These are phyloP conservation scores for Gopherus flavomarginatus DNA, from an alignment of 2,113 vertebrate genomes.

Conservation along the genomic window DNA sequence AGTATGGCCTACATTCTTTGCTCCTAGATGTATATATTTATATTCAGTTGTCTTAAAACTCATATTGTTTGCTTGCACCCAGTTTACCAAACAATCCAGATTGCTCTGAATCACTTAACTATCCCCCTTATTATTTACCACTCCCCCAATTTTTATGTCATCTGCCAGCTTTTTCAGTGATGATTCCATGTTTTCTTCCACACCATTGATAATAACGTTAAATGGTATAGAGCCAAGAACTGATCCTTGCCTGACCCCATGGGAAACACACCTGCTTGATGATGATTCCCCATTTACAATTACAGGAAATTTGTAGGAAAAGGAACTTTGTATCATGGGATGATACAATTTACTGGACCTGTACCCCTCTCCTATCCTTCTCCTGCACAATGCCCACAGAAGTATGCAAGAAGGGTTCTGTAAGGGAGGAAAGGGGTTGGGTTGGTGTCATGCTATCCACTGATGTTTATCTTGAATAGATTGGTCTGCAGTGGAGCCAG, in stretches of 20 bases:
- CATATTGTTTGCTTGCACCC: no score
- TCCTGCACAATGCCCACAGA: neutral
- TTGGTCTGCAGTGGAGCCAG: neutral
- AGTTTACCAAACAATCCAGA: no score
- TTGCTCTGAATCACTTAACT: no score
- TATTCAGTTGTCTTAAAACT: no score
- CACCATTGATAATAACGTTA: no score
- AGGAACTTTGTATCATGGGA: neutral
- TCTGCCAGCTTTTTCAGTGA: no score
- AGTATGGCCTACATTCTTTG: no score
- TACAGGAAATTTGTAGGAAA: neutral
- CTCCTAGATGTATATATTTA: no score
- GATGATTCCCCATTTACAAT: neutral
- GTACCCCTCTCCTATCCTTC: neutral
- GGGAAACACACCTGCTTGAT: neutral
- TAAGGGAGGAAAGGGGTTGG: neutral
- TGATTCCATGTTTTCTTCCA: no score
- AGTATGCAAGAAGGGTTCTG: neutral
- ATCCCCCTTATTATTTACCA: no score
- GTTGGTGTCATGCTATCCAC: neutral
- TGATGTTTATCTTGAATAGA: neutral
- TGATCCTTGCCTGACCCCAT: neutral
- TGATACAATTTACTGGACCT: rapidly evolving
- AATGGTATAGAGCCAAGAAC: neutral
- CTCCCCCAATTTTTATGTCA: no score